Evolutionary conservation across 2,888 invertebrate species (phyloP), one percentile per base, ranked within the genome.

Genomic region (Cancer borealis): DNA sequence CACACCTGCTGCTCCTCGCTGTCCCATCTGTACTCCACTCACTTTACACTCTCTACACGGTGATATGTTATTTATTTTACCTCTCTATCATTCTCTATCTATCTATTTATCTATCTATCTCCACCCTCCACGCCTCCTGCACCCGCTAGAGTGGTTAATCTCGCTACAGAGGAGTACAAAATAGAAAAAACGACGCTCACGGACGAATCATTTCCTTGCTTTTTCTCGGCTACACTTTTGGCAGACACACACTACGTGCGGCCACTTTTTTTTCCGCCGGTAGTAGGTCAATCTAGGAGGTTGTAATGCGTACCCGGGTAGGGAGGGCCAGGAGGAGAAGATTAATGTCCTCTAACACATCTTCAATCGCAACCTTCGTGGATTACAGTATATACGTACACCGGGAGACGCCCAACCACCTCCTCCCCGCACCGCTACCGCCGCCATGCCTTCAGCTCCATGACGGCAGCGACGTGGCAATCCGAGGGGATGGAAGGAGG

Each of bases 311-410:
- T 8, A 30, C 10, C 30, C 8, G 26, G 79, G 12, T 8, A 79
- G 30, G 30, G 30, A 79, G 30, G 30, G 30, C 79, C 30, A 12
- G 30, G 30, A 30, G 30, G 30, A 30, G 26, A 73, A 73, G 73
- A 73, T n/a, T n/a, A 73, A 73, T 73, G 73, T 73, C n/a, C 73
- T 26, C n/a, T 73, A 73, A 73, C 21, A 73, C 73, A 73, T n/a
- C n/a, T n/a, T 73, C 73, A 73, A 73, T 73, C 73, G 73, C 26
- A n/a, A 21, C 4, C 73, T 54, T 26, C 73, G n/a, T 54, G 73
- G 73, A 73, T 73, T 73, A 73, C 21, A 73, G 54, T 26, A 73
- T 26, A 73, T n/a, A 73, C n/a, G 3, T 6, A 73, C 17, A 73
- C 54, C 54, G 54, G 26, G 73, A n/a, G n/a, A n/a, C 66, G 17